These are phyloP conservation scores for Naso thynnoides DNA, from an alignment of 2,797 vertebrate genomes.

Conservation along the genomic window DNA sequence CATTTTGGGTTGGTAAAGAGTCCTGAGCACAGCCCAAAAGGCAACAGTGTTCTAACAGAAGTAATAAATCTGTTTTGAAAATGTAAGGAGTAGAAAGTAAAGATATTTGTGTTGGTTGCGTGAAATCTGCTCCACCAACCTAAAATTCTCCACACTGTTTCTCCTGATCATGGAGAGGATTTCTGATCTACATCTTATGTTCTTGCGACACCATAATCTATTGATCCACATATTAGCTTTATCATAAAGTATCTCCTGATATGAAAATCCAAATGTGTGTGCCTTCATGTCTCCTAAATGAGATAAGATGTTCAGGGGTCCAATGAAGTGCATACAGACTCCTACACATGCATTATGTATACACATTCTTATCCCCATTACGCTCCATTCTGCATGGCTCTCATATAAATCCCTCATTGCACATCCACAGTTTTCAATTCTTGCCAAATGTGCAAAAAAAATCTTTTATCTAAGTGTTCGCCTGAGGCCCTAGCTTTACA, in stretches of 20 bases:
- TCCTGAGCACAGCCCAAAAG: no score
- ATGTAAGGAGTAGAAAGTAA: no score
- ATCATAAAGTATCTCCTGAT: conserved; percentile 6
- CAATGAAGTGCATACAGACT: neutral
- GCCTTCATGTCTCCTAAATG: neutral
- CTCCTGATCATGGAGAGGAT: neutral
- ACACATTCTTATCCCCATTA: conserved; percentile 19
- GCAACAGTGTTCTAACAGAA: no score
- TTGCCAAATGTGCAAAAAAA: neutral
- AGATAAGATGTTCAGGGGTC: conserved; percentile 1
- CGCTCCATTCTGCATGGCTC: conserved; percentile 20
- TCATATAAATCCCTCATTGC: conserved; percentile 17
- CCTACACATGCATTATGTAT: conserved; percentile 30
- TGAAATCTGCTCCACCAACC: conserved; percentile 4
- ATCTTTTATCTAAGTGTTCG: conserved; percentile 21
- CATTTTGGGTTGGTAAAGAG: no score
- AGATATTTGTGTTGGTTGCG: no score
- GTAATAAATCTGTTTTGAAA: no score
- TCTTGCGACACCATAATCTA: no score
- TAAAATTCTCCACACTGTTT: conserved; percentile 10
- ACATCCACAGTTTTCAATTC: conserved; percentile 26
- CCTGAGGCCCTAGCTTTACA: conserved; percentile 30
- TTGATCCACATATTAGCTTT: conserved; percentile 5
- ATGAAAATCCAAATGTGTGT: neutral
- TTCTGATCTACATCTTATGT: neutral